phyloP scores from a whole-genome alignment of 2,888 invertebrate species.

The Merodon equestris region DNA sequence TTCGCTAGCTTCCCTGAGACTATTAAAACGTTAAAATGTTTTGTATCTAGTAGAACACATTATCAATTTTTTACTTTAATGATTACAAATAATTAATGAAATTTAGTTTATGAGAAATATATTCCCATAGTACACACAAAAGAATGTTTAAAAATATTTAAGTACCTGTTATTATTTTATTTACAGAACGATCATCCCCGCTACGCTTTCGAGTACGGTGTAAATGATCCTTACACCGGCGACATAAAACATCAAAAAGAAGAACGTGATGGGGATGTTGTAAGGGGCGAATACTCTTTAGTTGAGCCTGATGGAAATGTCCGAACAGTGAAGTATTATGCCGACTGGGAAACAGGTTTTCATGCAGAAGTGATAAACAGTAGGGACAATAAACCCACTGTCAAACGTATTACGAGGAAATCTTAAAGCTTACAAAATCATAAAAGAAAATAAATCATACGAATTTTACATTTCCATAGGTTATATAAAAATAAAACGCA shows the following conservation, averaged over 20 bases:
- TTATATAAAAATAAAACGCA: constrained; percentile 23
- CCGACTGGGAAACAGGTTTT: constrained; percentile 89
- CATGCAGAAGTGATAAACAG: constrained; percentile 86
- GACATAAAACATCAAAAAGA: constrained; percentile 87
- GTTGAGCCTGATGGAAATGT: constrained; percentile 88
- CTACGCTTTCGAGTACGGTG: constrained; percentile 87
- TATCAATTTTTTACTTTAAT: too few relatives aligned
- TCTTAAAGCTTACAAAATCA: constrained; percentile 12
- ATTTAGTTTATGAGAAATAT: too few relatives aligned
- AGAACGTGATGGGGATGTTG: constrained; percentile 86
- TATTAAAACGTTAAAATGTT: too few relatives aligned
- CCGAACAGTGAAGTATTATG: constrained; percentile 86
- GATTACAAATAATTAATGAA: too few relatives aligned
- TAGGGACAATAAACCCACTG: constrained; percentile 79
- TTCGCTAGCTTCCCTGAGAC: too few relatives aligned
- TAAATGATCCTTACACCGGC: constrained; percentile 87
- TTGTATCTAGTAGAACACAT: too few relatives aligned
- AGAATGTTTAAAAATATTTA: too few relatives aligned
- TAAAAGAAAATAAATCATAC: background rate
- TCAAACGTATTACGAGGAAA: constrained; percentile 73
- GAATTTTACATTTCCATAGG: background rate
- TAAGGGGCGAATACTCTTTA: constrained; percentile 84
- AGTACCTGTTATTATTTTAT: too few relatives aligned
- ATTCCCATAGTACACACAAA: too few relatives aligned
- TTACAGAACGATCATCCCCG: constrained; percentile 83